Evolutionary conservation across 2,888 invertebrate genomes (phyloP).

Genomic region (Harpagoxenus sublaevis): DNA sequence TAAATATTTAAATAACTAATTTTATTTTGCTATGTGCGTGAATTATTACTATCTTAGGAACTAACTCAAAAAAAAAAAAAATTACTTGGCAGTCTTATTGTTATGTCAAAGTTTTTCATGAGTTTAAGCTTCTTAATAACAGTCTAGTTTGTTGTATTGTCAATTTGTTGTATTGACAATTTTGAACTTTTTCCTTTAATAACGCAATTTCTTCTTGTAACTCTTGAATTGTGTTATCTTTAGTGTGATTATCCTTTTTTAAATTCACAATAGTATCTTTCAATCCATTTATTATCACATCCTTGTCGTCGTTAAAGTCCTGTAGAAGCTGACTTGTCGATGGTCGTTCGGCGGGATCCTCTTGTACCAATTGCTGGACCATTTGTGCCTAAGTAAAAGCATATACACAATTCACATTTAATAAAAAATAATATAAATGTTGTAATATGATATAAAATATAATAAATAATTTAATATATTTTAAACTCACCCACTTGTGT

Average conservation of each 20-base stretch:
- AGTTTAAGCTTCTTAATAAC: neutral
- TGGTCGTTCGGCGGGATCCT: conserved; percentile 88
- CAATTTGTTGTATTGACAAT: neutral
- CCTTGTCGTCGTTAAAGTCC: conserved; percentile 87
- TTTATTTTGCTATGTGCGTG: neutral
- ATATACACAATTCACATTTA: neutral
- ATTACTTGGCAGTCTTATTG: conserved; percentile 1
- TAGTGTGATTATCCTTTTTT: conserved; percentile 69
- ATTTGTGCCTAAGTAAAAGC: conserved; percentile 86
- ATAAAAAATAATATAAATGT: conserved; percentile 21
- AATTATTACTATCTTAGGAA: neutral
- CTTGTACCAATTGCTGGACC: conserved; percentile 88
- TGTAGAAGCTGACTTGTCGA: conserved; percentile 88
- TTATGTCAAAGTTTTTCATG: neutral
- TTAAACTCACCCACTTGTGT: conserved; percentile 87
- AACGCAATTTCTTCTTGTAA: conserved; percentile 65
- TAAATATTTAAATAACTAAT: neutral
- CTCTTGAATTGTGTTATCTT: conserved; percentile 67
- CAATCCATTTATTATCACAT: conserved; percentile 79
- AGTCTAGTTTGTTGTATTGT: neutral
- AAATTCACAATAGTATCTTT: conserved; percentile 51
- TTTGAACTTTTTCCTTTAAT: conserved; percentile 47
- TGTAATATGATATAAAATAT: neutral
- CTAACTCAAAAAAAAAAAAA: neutral
- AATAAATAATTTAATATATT: conserved; percentile 18